A percentile compares a stretch with the other conserved stretches of the same genome.
Conservation (phyloP, 2,113 vertebrate species). For the Amphilophus citrinellus region DNA sequence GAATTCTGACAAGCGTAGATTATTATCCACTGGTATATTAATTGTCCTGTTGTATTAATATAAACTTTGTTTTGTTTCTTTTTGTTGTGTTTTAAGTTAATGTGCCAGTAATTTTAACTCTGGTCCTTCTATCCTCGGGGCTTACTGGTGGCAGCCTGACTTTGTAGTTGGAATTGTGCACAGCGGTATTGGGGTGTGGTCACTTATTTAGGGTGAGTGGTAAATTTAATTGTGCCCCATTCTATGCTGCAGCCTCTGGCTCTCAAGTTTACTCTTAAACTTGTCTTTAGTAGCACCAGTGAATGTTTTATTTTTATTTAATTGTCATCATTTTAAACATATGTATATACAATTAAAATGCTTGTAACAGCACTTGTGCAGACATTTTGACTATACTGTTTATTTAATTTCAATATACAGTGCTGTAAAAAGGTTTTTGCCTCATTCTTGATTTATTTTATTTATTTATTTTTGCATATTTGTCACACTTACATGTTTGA, state of each 20-base stretch:
- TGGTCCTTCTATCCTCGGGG: neutral
- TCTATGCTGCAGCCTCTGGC: neutral
- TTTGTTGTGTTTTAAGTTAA: neutral
- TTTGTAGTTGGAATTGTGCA: neutral
- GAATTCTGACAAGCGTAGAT: too few relatives aligned
- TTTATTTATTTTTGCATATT: too few relatives aligned
- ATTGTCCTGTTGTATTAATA: too few relatives aligned
- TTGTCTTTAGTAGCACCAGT: too few relatives aligned
- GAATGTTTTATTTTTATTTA: too few relatives aligned
- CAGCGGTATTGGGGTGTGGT: neutral
- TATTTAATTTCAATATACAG: too few relatives aligned
- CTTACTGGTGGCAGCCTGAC: neutral
- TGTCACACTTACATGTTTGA: too few relatives aligned
- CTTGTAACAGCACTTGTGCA: neutral
- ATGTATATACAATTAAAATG: too few relatives aligned
- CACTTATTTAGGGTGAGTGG: neutral
- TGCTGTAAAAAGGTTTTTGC: too few relatives aligned
- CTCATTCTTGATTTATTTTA: too few relatives aligned
- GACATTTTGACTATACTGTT: too few relatives aligned
- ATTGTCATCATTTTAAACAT: too few relatives aligned
- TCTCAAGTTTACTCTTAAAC: neutral
- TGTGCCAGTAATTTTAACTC: neutral
- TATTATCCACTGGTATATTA: neutral
- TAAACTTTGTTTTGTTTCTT: neutral
- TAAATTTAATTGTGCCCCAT: neutral